Evolutionary conservation across 92 coral and sea anemone genomes (phyloP).

Genomic region (Phenganax marumi): DNA sequence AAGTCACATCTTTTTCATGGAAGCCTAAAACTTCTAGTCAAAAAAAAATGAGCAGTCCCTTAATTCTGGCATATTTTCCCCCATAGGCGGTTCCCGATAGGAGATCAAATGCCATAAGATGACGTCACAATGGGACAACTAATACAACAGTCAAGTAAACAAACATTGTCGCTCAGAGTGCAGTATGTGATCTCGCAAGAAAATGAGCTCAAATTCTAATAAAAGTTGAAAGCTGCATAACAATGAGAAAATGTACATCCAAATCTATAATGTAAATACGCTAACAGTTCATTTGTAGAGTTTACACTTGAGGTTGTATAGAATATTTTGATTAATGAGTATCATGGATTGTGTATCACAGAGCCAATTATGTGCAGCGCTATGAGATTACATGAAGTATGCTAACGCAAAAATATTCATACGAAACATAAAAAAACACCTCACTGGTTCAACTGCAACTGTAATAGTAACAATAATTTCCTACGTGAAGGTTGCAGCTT

Average conservation of each 20-base stretch:
- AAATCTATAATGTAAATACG: constrained; percentile 1
- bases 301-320: background rate
- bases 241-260: background rate
- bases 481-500: too few species aligned
- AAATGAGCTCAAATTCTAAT: background rate
- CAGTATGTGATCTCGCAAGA: background rate
- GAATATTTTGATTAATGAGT: background rate
- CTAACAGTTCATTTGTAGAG: background rate
- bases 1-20: background rate
- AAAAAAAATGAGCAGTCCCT: background rate
- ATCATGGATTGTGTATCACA: too few species aligned
- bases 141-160: background rate
- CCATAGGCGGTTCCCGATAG: constrained; percentile 32
- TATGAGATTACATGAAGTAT: too few species aligned
- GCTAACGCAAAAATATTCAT: too few species aligned
- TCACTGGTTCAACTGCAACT: too few species aligned
- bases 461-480: too few species aligned
- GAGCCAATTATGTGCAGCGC: too few species aligned
- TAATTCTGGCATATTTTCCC: constrained; percentile 39
- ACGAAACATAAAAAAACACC: too few species aligned
- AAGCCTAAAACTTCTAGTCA: background rate
- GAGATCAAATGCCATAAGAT: constrained; percentile 11
- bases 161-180: background rate
- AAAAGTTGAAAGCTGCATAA: background rate
- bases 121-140: constrained; percentile 8